Evolutionary conservation across 2,113 vertebrate genomes (phyloP), one percentile per base, ranked within the genome.

Genomic region (Sigmodon hispidus): DNA sequence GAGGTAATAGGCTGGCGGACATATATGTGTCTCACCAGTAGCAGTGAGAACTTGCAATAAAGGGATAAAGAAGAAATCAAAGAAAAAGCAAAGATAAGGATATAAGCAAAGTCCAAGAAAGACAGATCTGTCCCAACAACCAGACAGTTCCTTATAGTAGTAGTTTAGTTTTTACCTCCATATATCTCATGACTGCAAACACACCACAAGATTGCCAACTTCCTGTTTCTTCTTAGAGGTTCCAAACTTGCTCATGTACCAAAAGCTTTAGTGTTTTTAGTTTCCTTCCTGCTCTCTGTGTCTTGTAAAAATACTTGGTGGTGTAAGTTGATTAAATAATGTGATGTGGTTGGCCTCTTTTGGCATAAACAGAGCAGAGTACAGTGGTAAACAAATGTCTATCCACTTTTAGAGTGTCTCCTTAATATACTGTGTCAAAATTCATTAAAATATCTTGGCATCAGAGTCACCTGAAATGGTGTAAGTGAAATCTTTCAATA

Each of bases 401-500:
- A 69, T 72, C 57, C 87, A 76, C 63, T 85, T 91, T 92, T 80
- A 76, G 40, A 0, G 0, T 88, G 22, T 57, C 90, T 89, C 87
- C 67, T 50, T 87, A 91, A 65, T 0, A 45, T 0, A 29, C 94
- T 96, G 84, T 72, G 87, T 29, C 77, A 43, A 0, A 26, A 89
- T 19, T 40, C 79, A 94, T 0, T 26, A 26, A 69, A 55, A 85
- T 26, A 91, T 24, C 69, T 76, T 61, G 96, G 93, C 80, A 96
- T 59, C 48, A 85, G 43, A 69, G 61, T 84, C 31, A 93, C 59
- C 90, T 89, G 67, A 91, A 97, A 91, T 26, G 0, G 70, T 91
- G n/a, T n/a, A n/a, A n/a, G n/a, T n/a, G n/a, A n/a, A n/a, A 92
- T 67, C 87, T 97, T 90, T 89, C 83, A 76, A 15, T 92, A 70